phyloP scores from a whole-genome alignment of 1,140 invertebrate species.

The Drosophila malerkotliana region DNA sequence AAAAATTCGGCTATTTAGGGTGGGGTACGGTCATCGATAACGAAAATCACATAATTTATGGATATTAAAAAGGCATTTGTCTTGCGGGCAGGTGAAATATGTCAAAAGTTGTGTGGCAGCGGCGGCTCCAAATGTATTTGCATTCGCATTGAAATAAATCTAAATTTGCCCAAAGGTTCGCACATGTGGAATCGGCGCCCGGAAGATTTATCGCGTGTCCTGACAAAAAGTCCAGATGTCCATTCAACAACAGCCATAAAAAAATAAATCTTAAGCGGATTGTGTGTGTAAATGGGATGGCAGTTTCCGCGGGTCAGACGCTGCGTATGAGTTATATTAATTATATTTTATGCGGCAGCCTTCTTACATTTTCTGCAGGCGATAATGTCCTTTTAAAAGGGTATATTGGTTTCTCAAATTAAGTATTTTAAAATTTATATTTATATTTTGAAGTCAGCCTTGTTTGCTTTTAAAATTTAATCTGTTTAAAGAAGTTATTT shows the following conservation, averaged over 20 bases:
- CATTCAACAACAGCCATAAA: slow-evolving; percentile 17
- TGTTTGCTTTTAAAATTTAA: no score
- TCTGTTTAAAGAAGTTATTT: neutral
- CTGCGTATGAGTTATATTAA: slow-evolving; percentile 73
- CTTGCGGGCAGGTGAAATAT: slow-evolving; percentile 59
- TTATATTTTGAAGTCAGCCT: no score
- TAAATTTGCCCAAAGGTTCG: slow-evolving; percentile 68
- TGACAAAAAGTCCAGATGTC: slow-evolving; percentile 58
- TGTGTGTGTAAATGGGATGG: slow-evolving; percentile 10
- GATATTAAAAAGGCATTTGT: slow-evolving; percentile 68
- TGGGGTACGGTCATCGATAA: slow-evolving; percentile 24
- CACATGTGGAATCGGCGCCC: slow-evolving; percentile 71
- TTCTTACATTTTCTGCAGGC: neutral
- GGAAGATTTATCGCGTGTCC: slow-evolving; percentile 63
- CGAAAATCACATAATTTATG: slow-evolving; percentile 53
- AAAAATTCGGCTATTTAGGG: slow-evolving; percentile 7
- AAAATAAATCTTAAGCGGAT: slow-evolving; percentile 2
- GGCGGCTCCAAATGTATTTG: slow-evolving; percentile 43
- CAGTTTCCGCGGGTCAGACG: slow-evolving; percentile 35
- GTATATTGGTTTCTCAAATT: neutral
- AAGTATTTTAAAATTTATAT: no score
- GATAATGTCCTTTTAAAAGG: slow-evolving; percentile 15
- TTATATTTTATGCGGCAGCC: slow-evolving; percentile 47
- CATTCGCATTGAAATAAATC: slow-evolving; percentile 63
- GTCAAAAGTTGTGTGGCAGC: slow-evolving; percentile 64